Evolutionary conservation across 1,140 invertebrate species (phyloP), one percentile per base, ranked within the genome.

Genomic region (Parasteatoda tepidariorum): DNA sequence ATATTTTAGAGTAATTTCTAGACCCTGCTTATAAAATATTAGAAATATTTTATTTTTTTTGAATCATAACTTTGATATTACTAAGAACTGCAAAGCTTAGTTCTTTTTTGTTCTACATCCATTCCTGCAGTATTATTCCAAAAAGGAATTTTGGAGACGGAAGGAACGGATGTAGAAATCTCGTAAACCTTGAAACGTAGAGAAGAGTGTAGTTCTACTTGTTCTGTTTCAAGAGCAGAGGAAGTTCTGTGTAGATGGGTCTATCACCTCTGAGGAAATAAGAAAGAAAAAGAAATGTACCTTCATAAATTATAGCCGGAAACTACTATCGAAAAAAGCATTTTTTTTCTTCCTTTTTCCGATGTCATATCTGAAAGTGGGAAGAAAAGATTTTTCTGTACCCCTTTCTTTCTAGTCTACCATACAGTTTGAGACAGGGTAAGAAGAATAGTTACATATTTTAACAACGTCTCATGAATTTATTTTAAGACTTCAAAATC

Each of bases 231-330:
- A 26, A 18, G 6, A 48, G 18, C 4, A 18, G 70, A 59, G 48
- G 64, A 68, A 79, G 38, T 79, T 68, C 38, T 6, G 18, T 64
- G 34, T 30, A 67, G 75, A 79, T 79, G 75, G 62, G 62, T 67
- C 75, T 64, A 79, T 79, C 75, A 67, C 62, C 75, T 31, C 57
- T 31, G 31, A 55, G 41, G 41, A 79, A 67, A 68, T 67, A 79
- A 22, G 61, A 79, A 79, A 79, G 75, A 78, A 78, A 54, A 54
- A 67, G 64, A 62, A 48, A 68, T 38, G 62, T 79, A 54, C 64
- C 64, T 79, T 79, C 64, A 79, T 79, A 79, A 79, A 79, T 79
- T 79, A 79, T 79, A 79, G 75, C 75, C 59, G 64, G 75, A 57
- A 79, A 68, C 75, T 33, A 28, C 75, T 67, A 79, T 67, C 62